Conservation (phyloP, 2,888 invertebrate species). For the Stramonita haemastoma region DNA sequence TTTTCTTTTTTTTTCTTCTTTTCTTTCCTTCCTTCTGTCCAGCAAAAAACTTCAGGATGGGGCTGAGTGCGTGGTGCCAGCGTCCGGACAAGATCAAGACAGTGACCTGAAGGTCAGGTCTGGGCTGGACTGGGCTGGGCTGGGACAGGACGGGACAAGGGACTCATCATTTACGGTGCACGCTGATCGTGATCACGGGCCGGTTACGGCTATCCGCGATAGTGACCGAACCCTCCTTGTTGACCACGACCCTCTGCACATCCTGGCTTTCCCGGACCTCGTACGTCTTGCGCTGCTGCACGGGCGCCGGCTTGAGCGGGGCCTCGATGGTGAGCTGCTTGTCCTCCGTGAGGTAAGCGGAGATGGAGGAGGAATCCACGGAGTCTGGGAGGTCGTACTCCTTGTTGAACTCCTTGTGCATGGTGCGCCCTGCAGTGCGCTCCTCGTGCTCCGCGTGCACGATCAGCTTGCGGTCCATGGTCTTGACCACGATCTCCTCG, state of each 20-base stretch:
- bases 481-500: slow-evolving; percentile 75
- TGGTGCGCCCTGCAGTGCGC: slow-evolving; percentile 70
- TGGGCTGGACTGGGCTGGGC: background rate
- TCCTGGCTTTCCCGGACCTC: slow-evolving; percentile 71
- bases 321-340: slow-evolving; percentile 76
- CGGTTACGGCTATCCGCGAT: slow-evolving; percentile 67
- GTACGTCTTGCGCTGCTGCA: slow-evolving; percentile 58
- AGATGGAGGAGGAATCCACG: slow-evolving; percentile 74
- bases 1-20: background rate
- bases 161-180: slow-evolving; percentile 61
- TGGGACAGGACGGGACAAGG: background rate
- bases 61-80: background rate
- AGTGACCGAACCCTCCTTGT: slow-evolving; percentile 70
- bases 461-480: slow-evolving; percentile 74
- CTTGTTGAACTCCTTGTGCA: slow-evolving; percentile 76
- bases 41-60: background rate
- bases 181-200: slow-evolving; percentile 72
- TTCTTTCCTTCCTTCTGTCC: background rate
- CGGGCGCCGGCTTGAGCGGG: slow-evolving; percentile 68
- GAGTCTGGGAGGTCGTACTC: slow-evolving; percentile 76
- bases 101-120: background rate
- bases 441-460: slow-evolving; percentile 76
- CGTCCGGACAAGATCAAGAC: no score
- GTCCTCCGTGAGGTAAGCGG: slow-evolving; percentile 75
- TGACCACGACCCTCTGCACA: slow-evolving; percentile 68